A percentile compares a stretch with the other conserved stretches of the same genome.
phyloP scores from a whole-genome alignment of 1,140 invertebrate genomes.

The Heliconius melpomene region DNA sequence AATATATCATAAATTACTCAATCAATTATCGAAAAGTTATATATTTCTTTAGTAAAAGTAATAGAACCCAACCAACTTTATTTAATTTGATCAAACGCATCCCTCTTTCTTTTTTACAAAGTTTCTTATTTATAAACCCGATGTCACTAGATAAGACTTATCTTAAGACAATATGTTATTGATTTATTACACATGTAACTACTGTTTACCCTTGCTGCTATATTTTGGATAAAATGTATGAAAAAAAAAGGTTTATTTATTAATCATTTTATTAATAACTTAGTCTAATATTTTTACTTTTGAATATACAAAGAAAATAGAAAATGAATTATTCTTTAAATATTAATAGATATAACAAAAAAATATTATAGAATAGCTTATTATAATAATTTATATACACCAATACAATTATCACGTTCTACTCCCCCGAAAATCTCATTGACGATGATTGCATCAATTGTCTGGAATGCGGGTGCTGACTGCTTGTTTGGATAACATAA shows the following conservation, averaged over 20 bases:
- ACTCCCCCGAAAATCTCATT: slow-evolving; percentile 77
- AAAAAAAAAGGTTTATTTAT: too few relatives aligned
- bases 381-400: slow-evolving; percentile 74
- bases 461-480: slow-evolving; percentile 75
- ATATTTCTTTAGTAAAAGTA: not conserved
- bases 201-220: slow-evolving; percentile 14
- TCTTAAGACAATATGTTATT: slow-evolving; percentile 49
- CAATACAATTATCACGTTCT: slow-evolving; percentile 77
- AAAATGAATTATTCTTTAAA: not conserved
- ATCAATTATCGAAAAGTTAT: too few relatives aligned
- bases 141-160: slow-evolving; percentile 61
- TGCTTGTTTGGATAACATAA: slow-evolving; percentile 70
- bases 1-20: too few relatives aligned
- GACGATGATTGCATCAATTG: slow-evolving; percentile 79
- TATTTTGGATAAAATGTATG: not conserved
- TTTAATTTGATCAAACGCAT: slow-evolving; percentile 47
- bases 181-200: slow-evolving; percentile 45
- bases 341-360: not conserved
- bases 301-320: not conserved
- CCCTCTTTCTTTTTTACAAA: slow-evolving; percentile 55
- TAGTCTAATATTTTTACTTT: not conserved
- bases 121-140: slow-evolving; percentile 68
- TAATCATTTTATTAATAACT: not conserved
- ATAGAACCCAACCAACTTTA: slow-evolving; percentile 31
- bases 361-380: slow-evolving; percentile 74